Conservation (phyloP, 1,140 invertebrate genomes). For the Drosophila persimilis region DNA sequence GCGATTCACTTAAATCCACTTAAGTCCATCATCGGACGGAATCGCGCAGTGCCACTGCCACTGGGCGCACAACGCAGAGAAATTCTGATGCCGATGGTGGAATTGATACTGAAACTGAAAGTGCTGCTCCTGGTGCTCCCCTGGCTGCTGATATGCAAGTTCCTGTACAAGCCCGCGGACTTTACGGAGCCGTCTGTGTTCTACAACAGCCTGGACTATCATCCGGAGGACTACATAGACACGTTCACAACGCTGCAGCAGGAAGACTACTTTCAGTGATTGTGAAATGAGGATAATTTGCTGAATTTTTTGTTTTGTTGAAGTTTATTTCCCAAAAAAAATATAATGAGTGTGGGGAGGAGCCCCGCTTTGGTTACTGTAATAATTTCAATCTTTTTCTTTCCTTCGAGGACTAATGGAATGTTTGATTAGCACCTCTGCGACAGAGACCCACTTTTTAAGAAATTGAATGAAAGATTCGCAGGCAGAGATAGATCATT, state of each 20-base stretch:
- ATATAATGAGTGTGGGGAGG: too few species aligned
- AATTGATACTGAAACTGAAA: constrained; percentile 10
- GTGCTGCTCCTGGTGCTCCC: constrained; percentile 23
- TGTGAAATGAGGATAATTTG: not conserved
- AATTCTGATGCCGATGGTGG: not conserved
- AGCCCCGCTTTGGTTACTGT: too few species aligned
- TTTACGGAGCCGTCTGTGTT: constrained; percentile 27
- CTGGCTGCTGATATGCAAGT: constrained; percentile 10
- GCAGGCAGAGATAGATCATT: too few species aligned
- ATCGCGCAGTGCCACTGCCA: constrained; percentile 1
- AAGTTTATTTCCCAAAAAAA: not conserved
- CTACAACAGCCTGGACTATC: constrained; percentile 37
- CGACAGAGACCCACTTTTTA: too few species aligned
- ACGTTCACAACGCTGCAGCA: constrained; percentile 33
- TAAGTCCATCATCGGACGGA: constrained; percentile 9
- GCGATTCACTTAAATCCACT: constrained; percentile 12
- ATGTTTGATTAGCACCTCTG: too few species aligned
- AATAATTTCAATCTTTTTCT: too few species aligned
- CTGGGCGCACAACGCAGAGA: constrained; percentile 1
- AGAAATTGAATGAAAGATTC: too few species aligned
- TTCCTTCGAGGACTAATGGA: too few species aligned
- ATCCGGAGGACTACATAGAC: constrained; percentile 49
- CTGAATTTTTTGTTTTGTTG: constrained; percentile 1
- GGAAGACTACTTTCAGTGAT: constrained; percentile 48
- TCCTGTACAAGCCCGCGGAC: constrained; percentile 22